A percentile compares a stretch with the other conserved stretches of the same genome.
phyloP scores from a whole-genome alignment of 1,140 invertebrate species.

The Drosophila neocordata region DNA sequence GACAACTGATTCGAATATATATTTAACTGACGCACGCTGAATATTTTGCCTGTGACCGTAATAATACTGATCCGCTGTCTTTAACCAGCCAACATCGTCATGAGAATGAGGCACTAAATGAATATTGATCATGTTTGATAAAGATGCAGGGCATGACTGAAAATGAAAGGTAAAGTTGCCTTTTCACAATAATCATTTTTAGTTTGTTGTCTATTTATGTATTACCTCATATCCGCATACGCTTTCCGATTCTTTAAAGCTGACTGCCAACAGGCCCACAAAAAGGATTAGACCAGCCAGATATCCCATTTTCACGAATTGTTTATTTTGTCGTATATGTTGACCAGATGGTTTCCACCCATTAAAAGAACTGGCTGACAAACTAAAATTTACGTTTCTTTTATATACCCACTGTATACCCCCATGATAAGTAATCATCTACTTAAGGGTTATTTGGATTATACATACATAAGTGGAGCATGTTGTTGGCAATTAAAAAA shows the following conservation, averaged over 20 bases:
- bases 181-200: background rate
- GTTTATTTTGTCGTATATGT: background rate
- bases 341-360: background rate
- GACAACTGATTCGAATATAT: constrained; percentile 95
- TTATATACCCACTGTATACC: background rate
- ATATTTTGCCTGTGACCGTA: constrained; percentile 89
- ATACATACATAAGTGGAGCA: constrained; percentile 7
- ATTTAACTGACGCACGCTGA: constrained; percentile 93
- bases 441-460: constrained; percentile 3
- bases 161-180: background rate
- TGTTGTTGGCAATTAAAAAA: background rate
- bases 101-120: constrained; percentile 93
- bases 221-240: constrained; percentile 3
- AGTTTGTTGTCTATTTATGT: too few relatives aligned
- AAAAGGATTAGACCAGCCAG: constrained; percentile 5
- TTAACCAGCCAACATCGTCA: constrained; percentile 96
- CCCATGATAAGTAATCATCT: background rate
- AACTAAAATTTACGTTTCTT: background rate
- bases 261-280: background rate
- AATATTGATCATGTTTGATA: constrained; percentile 88
- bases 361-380: background rate
- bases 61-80: constrained; percentile 96
- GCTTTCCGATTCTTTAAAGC: background rate
- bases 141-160: constrained; percentile 85
- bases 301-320: constrained; percentile 10